Conservation (phyloP, 2,888 invertebrate species). For the Chloroclysta siterata region DNA sequence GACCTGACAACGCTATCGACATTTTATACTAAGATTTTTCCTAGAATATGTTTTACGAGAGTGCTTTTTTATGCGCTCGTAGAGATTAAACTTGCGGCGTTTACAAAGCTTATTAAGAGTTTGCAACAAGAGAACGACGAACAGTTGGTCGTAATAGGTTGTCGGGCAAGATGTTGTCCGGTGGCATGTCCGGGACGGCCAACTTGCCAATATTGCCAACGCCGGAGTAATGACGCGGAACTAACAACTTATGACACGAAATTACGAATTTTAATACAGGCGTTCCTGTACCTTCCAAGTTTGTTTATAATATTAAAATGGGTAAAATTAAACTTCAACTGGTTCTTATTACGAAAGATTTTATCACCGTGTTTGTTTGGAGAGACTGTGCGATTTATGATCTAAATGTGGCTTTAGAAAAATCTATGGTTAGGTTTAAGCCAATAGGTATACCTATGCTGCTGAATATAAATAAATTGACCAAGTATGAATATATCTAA, state of each 20-base stretch:
- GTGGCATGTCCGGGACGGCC: conserved; percentile 64
- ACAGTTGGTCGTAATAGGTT: conserved; percentile 79
- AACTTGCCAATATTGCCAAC: conserved; percentile 76
- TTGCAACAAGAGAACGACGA: conserved; percentile 60
- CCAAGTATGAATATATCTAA: not conserved
- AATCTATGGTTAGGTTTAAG: no score
- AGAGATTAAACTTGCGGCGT: conserved; percentile 44
- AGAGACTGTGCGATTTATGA: no score
- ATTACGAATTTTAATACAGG: conserved; percentile 56
- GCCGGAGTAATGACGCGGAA: conserved; percentile 71
- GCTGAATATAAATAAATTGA: no score
- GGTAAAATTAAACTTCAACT: not conserved
- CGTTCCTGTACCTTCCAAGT: conserved; percentile 30
- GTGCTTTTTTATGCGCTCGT: conserved; percentile 38
- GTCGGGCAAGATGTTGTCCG: conserved; percentile 79
- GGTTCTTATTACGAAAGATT: not conserved
- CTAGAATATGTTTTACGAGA: conserved; percentile 41
- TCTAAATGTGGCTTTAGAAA: no score
- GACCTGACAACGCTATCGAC: conserved; percentile 35
- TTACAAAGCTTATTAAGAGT: conserved; percentile 61
- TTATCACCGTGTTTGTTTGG: not conserved
- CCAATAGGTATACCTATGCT: no score
- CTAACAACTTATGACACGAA: conserved; percentile 63
- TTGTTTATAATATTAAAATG: conserved; percentile 7
- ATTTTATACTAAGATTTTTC: conserved; percentile 32